Base-by-base conservation (phyloP, 2,888 invertebrate species). In the Drosophila infuscata region DNA sequence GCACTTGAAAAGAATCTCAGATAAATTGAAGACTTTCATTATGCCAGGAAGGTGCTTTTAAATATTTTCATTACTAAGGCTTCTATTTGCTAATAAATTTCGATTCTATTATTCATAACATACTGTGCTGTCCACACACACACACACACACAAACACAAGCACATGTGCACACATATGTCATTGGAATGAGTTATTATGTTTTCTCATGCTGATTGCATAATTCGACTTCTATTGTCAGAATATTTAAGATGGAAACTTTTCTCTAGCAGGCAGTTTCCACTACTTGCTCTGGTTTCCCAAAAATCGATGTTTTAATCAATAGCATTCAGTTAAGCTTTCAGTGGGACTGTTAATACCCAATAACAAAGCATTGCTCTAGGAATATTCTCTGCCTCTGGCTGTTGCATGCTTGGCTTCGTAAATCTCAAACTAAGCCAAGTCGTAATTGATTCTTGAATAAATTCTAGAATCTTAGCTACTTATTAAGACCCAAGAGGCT, bases 11-110 rank as follows among this genome's bases (percentile, higher is more conserved):
- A 62, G 43, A 70, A 71, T 58, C 63, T 53, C 73, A 35, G 41
- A 61, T 61, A 54, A 70, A 46, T 70, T 70, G 49, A 70, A 70
- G 54, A 70, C 53, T 48, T 70, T 53, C 43, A 70, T 70, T 70
- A 53, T 70, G 60, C 71, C 38, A 52, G 30, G 38, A 33, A 20
- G 15, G 32, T 59, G 6, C 32, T 35, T 25, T n/a, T 15, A 46
- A 36, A 33, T 20, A 17, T 59, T 52, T 69, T 32, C 51, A 59
- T 69, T 52, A 29, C 69, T 46, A 15, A 30, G 52, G 33, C 8
- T 69, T 43, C 59, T 11, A 17, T 17, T 29, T 49, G 49, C 70
- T 70, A 56, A 68, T 69, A 68, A 68, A 68, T 70, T 70, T 70
- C 41, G 33, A 49, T 35, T 57, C 25, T 57, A 68, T 70, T 68